These are phyloP conservation scores for Halcyon malimbica DNA, from an alignment of 2,113 vertebrate species.

Conservation along the genomic window DNA sequence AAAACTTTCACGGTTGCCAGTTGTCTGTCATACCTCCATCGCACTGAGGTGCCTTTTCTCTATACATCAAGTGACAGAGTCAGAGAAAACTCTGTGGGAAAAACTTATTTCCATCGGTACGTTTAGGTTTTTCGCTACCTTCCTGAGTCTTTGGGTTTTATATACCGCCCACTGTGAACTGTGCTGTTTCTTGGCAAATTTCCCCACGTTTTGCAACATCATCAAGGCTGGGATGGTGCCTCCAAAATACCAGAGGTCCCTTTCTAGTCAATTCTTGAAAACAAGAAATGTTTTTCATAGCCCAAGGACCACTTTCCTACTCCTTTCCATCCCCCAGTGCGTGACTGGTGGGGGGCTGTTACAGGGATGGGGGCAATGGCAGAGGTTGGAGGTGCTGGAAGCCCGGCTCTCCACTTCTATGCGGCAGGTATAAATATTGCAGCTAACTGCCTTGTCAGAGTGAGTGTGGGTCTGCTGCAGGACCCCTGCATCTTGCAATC, in stretches of 20 bases:
- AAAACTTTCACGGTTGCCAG: not conserved
- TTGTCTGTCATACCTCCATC: not conserved
- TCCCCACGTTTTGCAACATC: not conserved
- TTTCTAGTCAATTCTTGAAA: not conserved
- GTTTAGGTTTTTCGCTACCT: not conserved
- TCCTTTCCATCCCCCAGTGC: fast-evolving
- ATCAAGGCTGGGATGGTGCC: not conserved
- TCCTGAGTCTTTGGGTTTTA: not conserved
- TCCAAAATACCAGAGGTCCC: not conserved
- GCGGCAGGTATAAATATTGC: not conserved
- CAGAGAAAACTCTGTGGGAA: not conserved
- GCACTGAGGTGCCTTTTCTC: not conserved
- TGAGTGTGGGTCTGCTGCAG: fast-evolving
- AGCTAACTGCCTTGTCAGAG: not conserved
- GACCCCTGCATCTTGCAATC: not conserved
- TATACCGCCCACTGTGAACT: not conserved
- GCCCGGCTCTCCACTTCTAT: not conserved
- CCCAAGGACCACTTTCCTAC: not conserved
- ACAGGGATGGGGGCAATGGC: not conserved
- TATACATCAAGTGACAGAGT: not conserved
- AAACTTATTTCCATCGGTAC: not conserved
- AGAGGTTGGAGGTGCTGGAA: not conserved
- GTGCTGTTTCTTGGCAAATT: not conserved
- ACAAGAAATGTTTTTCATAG: not conserved
- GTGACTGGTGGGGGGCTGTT: not conserved